Evolutionary conservation across 2,113 vertebrate species (phyloP), one percentile per base, ranked within the genome.

Genomic region (Regulus satrapa): DNA sequence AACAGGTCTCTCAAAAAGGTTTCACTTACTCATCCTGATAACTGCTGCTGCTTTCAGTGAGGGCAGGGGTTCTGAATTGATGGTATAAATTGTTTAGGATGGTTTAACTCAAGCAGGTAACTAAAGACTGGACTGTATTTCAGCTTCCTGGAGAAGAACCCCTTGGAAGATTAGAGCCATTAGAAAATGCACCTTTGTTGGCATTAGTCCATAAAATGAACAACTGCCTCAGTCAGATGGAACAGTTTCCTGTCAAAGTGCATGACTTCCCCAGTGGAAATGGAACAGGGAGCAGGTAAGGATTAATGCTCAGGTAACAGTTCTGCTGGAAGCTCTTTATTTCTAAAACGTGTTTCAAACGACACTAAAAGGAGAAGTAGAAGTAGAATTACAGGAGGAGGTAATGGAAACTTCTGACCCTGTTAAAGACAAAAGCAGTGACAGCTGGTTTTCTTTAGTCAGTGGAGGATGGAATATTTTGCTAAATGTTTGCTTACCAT

Each of bases 191-290:
- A 56, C 98, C 99, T 69, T 99, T 99, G 85, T 95, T 99, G 96
- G 98, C 99, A 5, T 98, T 99, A 94, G 99, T 99, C 97, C 99
- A 99, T 98, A 99, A 99, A 97, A 99, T 99, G 99, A 99, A 99
- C 98, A 99, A 99, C 97, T 99, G 99, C 96, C 98, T 99, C 88
- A 99, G 99, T 97, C 99, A 99, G 96, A 99, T 99, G 99, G 99
- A 99, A 74, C 99, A 99, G 86, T 99, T 99, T 95, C 99, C 99
- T 88, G 99, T 99, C 92, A 99, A 99, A 98, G 99, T 99, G 46
- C 99, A 99, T 71, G 99, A 99, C 96, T 99, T 99, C 68, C 99
- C 99, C 66, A 99, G 99, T 97, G 99, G 99, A 71, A 99, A 99
- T 72, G 99, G 99, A 92, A 99, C 99, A 38, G 99, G 99, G 85